Conservation (phyloP, 2,888 invertebrate genomes). For the Altica lythri region DNA sequence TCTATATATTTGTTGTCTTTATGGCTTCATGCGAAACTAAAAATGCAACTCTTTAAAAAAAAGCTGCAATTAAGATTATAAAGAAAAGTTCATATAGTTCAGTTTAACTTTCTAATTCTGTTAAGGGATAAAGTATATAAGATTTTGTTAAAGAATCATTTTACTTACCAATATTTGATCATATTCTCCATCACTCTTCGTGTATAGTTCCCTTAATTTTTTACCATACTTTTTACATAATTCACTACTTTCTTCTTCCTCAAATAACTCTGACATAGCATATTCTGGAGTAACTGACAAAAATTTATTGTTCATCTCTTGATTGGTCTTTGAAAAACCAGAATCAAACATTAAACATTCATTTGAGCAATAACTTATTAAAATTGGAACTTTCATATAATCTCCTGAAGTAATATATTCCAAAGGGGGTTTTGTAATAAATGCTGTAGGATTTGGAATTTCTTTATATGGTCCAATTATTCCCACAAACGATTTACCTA, state of each 20-base stretch:
- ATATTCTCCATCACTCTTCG: too few species aligned
- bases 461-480: slow-evolving; percentile 29
- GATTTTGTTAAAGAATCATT: too few species aligned
- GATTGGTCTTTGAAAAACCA: background rate
- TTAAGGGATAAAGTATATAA: too few species aligned
- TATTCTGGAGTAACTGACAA: background rate
- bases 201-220: background rate
- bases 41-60: too few species aligned
- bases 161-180: too few species aligned
- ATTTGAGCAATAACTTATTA: slow-evolving; percentile 48
- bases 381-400: slow-evolving; percentile 50
- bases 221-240: background rate
- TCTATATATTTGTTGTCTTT: too few species aligned
- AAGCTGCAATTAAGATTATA: too few species aligned
- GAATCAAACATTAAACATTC: slow-evolving; percentile 43
- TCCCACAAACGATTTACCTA: background rate
- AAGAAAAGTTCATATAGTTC: too few species aligned
- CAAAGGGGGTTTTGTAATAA: slow-evolving; percentile 46
- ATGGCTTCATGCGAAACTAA: too few species aligned
- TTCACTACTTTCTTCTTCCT: background rate
- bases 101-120: too few species aligned
- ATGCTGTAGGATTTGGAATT: slow-evolving; percentile 34
- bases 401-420: slow-evolving; percentile 45
- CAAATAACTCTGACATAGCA: background rate
- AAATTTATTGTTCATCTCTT: background rate